Conservation (phyloP, 2,888 invertebrate species). For the Drosophila neoperkinsi region DNA sequence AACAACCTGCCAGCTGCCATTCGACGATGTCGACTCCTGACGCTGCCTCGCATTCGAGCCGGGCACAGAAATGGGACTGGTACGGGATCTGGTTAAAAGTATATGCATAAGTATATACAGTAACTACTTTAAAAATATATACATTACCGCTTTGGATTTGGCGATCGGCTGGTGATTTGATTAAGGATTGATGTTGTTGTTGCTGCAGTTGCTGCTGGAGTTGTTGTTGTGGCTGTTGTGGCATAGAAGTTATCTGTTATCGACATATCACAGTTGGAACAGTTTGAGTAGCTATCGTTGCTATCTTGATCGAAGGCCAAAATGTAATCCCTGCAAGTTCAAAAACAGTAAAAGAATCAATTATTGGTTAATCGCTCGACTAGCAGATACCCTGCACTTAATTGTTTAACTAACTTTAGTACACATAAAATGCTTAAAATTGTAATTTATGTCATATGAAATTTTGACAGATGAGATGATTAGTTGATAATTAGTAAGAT, state of each 20-base stretch:
- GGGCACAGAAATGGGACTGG: slow-evolving; percentile 89
- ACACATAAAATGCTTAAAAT: not conserved
- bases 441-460: not conserved
- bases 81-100: slow-evolving; percentile 81
- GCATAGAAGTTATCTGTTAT: slow-evolving; percentile 82
- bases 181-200: slow-evolving; percentile 53
- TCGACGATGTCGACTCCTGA: slow-evolving; percentile 87
- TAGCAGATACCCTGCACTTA: not conserved
- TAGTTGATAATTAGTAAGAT: too few species aligned
- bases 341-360: not conserved
- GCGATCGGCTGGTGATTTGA: slow-evolving; percentile 82
- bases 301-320: slow-evolving; percentile 83
- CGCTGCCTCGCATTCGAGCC: slow-evolving; percentile 86
- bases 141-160: slow-evolving; percentile 82
- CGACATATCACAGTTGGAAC: slow-evolving; percentile 84
- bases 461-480: not conserved
- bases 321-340: slow-evolving; percentile 74
- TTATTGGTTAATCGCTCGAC: not conserved
- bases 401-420: too few species aligned
- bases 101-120: not conserved
- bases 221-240: slow-evolving; percentile 59
- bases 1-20: slow-evolving; percentile 90
- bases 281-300: slow-evolving; percentile 84
- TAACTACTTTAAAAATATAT: not conserved
- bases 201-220: slow-evolving; percentile 33